These are phyloP conservation scores for Rousettus leschenaultii DNA, from an alignment of 2,113 vertebrate species.

Conservation along the genomic window DNA sequence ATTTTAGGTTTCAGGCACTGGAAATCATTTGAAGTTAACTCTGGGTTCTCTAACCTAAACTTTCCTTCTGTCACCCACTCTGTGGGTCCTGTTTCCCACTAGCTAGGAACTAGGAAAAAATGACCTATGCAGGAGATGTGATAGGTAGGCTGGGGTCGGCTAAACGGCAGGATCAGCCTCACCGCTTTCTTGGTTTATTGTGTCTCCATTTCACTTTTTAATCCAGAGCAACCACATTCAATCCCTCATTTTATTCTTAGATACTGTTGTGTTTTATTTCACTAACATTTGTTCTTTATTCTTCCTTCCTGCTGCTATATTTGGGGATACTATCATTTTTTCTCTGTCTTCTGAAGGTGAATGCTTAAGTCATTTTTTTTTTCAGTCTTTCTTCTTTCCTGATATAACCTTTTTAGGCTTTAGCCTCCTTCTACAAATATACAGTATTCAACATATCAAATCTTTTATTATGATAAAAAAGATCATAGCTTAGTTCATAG, in stretches of 20 bases:
- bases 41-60: neutral
- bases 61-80: neutral
- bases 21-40: neutral
- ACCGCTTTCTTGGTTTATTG: neutral
- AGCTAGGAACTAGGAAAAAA: neutral
- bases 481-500: neutral
- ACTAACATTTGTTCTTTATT: neutral
- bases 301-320: neutral
- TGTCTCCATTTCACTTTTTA: neutral
- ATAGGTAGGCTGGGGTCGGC: neutral
- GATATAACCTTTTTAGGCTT: neutral
- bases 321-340: neutral
- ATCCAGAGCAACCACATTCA: neutral
- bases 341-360: neutral
- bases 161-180: neutral
- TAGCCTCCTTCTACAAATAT: neutral
- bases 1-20: neutral
- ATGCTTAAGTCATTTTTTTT: neutral
- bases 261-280: neutral
- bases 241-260: neutral
- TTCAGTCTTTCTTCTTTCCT: neutral
- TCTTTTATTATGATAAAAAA: neutral
- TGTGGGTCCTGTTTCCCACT: neutral
- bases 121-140: fast-evolving
- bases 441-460: neutral